Base-by-base conservation (phyloP, 2,888 invertebrate species). In the Halictus quadricinctus region DNA sequence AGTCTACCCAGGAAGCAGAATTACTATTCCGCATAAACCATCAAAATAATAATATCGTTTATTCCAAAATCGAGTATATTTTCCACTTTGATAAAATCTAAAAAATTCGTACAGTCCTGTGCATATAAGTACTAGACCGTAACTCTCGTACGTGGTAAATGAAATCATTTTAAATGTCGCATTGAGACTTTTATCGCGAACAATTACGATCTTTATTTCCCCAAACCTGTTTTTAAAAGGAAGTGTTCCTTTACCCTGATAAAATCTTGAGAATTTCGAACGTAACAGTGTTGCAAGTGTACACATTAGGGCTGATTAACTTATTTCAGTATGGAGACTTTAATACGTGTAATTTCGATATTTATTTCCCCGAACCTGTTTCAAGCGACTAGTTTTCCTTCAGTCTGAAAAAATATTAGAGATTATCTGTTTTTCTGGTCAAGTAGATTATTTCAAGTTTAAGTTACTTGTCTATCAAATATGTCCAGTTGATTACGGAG, bases 261-360 rank as follows among this genome's bases (percentile, higher is more conserved):
- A 21, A 21, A 54, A 54, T 54, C 54, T 21, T 21, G 6, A 21
- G 18, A 54, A n/a, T 21, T 21, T 36, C 8, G 2, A 60, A 60
- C 25, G 25, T 25, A 5, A 25, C 13, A 13, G 1, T 13, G 13
- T 25, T 25, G 25, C 4, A 5, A 13, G 5, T 10, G 12, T 8
- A 3, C 10, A 12, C 0, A 12, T n/a, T n/a, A 3, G n/a, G 4
- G 4, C 1, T n/a, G 0, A 54, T 21, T 8, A 8, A 60, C n/a
- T 25, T 12, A n/a, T 12, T 58, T n/a, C 25, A 25, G 25, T 50
- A 18, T 18, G 5, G 7, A 60, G 7, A 25, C 12, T 13, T 25
- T 25, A 60, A 60, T 21, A 13, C 50, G 15, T 18, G 50, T 21
- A 54, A 54, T 54, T 54, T 21, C 21, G 54, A 54, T 54, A 21